Percentiles rank a stretch among this genome's conserved stretches.
These are phyloP conservation scores for Andrena bicolor DNA, from an alignment of 2,888 invertebrate species.

Conservation along the genomic window DNA sequence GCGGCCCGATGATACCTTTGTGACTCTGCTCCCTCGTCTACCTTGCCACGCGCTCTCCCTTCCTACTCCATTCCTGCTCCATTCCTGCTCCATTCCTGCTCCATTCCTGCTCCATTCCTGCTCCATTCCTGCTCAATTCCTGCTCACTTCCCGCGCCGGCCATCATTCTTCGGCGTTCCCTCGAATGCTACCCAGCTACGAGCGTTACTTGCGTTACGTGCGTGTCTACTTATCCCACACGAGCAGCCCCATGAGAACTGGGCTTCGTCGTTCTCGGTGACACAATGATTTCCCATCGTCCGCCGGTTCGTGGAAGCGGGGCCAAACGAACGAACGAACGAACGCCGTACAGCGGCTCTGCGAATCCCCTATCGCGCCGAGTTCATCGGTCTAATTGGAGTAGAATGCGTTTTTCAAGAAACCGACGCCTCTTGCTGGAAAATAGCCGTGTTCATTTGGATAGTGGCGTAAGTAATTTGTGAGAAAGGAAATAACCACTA, in stretches of 20 bases:
- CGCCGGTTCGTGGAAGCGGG: neutral
- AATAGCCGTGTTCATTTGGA: too few relatives aligned
- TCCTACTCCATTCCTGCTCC: too few relatives aligned
- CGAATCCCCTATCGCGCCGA: neutral
- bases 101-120: too few relatives aligned
- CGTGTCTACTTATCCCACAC: conserved; percentile 25
- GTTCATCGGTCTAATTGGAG: conserved; percentile 11
- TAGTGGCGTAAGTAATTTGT: too few relatives aligned
- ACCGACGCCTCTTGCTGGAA: too few relatives aligned
- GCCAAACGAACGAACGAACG: conserved; percentile 6
- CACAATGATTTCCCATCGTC: conserved; percentile 53
- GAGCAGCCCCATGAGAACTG: conserved; percentile 43
- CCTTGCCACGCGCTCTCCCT: conserved; percentile 5
- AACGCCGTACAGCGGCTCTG: neutral
- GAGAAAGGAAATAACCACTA: too few relatives aligned
- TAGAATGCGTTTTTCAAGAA: neutral
- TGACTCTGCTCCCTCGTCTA: conserved; percentile 22
- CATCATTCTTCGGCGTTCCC: neutral
- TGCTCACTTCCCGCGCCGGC: too few relatives aligned
- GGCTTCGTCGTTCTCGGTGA: conserved; percentile 43
- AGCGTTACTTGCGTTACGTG: too few relatives aligned
- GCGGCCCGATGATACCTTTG: conserved; percentile 45
- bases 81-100: too few relatives aligned
- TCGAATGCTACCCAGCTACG: too few relatives aligned
- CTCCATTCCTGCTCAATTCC: too few relatives aligned